Percentiles rank a stretch among this genome's conserved stretches.
These are phyloP conservation scores for Tipula helvola DNA, from an alignment of 2,888 invertebrate species.

Conservation along the genomic window DNA sequence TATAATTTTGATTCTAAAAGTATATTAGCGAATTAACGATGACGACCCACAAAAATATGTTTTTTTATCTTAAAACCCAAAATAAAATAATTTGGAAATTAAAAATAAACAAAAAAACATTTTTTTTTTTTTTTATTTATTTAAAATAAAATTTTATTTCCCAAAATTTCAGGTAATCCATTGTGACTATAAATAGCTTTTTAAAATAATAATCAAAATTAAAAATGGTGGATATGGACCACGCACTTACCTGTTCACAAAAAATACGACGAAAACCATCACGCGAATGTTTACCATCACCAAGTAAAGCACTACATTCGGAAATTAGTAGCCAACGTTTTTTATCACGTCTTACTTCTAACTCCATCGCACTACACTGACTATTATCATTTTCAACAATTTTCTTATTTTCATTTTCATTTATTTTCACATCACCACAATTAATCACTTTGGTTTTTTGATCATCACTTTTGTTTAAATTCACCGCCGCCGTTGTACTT, in stretches of 20 bases:
- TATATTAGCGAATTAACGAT: neutral
- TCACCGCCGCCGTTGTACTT: neutral
- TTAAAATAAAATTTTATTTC: neutral
- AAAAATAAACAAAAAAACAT: neutral
- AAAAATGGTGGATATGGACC: neutral
- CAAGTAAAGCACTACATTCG: slow-evolving; percentile 33
- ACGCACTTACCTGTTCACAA: slow-evolving; percentile 29
- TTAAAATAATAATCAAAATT: neutral
- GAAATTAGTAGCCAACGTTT: slow-evolving; percentile 36
- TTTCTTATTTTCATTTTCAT: neutral
- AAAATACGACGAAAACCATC: slow-evolving; percentile 34
- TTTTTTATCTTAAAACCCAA: neutral
- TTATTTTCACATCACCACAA: neutral
- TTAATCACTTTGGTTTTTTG: slow-evolving; percentile 4
- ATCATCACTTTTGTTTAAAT: slow-evolving; percentile 5
- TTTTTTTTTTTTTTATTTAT: neutral
- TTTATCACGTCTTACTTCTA: slow-evolving; percentile 35
- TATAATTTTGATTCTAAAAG: neutral
- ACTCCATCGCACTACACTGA: slow-evolving; percentile 33
- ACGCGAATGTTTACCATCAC: slow-evolving; percentile 34
- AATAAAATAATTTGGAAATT: neutral
- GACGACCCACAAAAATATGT: neutral
- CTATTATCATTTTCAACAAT: slow-evolving; percentile 4
- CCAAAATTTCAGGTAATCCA: neutral
- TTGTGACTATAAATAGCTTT: neutral